phyloP scores from a whole-genome alignment of 64 coral and sea anemone genomes.

The Acropora tenuis region DNA sequence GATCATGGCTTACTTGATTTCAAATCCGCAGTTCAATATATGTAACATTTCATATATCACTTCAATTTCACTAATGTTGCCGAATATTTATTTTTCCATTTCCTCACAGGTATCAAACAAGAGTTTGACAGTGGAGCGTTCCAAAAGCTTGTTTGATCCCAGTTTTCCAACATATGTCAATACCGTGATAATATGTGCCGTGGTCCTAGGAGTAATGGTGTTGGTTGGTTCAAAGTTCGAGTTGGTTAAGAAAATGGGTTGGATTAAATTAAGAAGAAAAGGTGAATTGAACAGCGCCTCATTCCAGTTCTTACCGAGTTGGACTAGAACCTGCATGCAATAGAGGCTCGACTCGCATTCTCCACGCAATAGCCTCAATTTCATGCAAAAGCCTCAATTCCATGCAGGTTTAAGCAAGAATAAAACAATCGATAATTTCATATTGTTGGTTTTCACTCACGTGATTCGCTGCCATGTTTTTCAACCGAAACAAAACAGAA shows the following conservation, averaged over 20 bases:
- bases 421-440: too few relatives aligned
- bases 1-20: too few relatives aligned
- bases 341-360: too few relatives aligned
- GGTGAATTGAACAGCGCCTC: neutral
- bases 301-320: too few relatives aligned
- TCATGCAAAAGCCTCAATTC: too few relatives aligned
- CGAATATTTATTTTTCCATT: neutral
- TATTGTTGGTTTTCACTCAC: too few relatives aligned
- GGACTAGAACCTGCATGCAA: too few relatives aligned
- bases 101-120: slow-evolving; percentile 34
- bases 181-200: slow-evolving; percentile 61
- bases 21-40: too few relatives aligned
- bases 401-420: too few relatives aligned
- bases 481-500: too few relatives aligned
- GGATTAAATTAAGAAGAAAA: slow-evolving; percentile 66
- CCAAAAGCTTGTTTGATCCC: slow-evolving; percentile 79
- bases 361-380: too few relatives aligned
- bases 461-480: too few relatives aligned
- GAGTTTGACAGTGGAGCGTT: slow-evolving; percentile 60
- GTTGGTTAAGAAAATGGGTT: slow-evolving; percentile 82
- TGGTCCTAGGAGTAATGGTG: slow-evolving; percentile 41
- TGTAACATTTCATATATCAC: neutral
- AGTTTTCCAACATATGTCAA: slow-evolving; percentile 81
- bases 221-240: slow-evolving; percentile 80
- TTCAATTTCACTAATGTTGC: neutral